phyloP scores from a whole-genome alignment of 2,888 invertebrate genomes.

The Dusona sp. region DNA sequence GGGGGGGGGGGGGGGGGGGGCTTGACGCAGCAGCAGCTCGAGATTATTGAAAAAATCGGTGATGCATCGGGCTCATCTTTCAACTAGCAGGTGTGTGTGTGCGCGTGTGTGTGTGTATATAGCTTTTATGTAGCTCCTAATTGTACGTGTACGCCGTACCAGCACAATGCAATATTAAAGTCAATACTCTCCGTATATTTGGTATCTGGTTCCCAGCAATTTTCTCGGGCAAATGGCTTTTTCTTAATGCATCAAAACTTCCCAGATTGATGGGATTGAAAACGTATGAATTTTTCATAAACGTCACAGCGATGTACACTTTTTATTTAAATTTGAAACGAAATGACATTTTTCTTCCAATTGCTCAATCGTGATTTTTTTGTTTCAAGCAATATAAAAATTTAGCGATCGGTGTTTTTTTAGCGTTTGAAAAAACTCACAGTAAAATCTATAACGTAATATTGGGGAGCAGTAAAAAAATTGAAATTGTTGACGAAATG shows the following conservation, averaged over 20 bases:
- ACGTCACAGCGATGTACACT: not conserved
- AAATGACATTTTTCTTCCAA: not conserved
- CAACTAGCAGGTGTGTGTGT: slow-evolving; percentile 25
- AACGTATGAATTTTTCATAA: slow-evolving; percentile 39
- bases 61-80: slow-evolving; percentile 59
- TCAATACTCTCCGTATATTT: slow-evolving; percentile 35
- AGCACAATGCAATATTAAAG: slow-evolving; percentile 25
- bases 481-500: not conserved
- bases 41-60: slow-evolving; percentile 65
- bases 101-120: not conserved
- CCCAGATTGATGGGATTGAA: slow-evolving; percentile 31
- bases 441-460: not conserved
- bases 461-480: not conserved
- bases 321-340: slow-evolving; percentile 18
- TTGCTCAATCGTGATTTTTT: not conserved
- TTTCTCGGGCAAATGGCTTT: slow-evolving; percentile 35
- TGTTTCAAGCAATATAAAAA: no score
- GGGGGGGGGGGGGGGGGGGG: no score
- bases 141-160: slow-evolving; percentile 14
- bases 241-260: slow-evolving; percentile 6
- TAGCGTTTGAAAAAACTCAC: no score
- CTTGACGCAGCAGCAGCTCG: slow-evolving; percentile 30
- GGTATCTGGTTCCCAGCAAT: slow-evolving; percentile 40
- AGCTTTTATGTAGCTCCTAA: slow-evolving; percentile 19
- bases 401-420: no score